Evolutionary conservation across 2,113 vertebrate genomes (phyloP).

Genomic region (Anser cygnoides): DNA sequence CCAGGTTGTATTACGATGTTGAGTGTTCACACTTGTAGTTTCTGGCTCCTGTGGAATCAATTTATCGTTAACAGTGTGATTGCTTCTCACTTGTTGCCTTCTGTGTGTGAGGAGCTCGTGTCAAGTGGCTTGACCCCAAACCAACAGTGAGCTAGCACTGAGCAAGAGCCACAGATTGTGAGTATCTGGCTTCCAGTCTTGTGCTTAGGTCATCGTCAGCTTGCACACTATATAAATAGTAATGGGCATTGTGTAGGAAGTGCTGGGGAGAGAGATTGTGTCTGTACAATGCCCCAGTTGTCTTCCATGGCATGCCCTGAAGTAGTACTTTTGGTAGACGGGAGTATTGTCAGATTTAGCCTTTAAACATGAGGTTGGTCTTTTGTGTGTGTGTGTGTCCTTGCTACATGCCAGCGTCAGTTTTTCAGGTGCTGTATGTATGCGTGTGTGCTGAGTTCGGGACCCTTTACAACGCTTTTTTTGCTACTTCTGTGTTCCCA

Average conservation of each 20-base stretch:
- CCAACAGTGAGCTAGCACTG: neutral
- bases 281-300: neutral
- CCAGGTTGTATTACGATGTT: fast-evolving
- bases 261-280: fast-evolving
- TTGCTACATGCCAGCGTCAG: neutral
- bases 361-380: neutral
- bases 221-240: neutral
- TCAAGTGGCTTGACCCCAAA: neutral
- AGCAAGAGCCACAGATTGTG: neutral
- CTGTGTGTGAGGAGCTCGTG: neutral
- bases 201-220: neutral
- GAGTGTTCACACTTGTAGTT: neutral
- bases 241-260: neutral
- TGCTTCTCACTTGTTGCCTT: neutral
- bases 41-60: neutral
- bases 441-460: neutral
- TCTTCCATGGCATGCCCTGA: neutral
- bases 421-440: neutral
- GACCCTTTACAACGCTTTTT: neutral
- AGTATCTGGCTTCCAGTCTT: neutral
- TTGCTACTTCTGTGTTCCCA: neutral
- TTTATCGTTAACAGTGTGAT: neutral
- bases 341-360: neutral
- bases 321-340: neutral
- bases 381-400: neutral